Conservation (phyloP, 2,888 invertebrate species). For the Ctenicera cuprea region DNA sequence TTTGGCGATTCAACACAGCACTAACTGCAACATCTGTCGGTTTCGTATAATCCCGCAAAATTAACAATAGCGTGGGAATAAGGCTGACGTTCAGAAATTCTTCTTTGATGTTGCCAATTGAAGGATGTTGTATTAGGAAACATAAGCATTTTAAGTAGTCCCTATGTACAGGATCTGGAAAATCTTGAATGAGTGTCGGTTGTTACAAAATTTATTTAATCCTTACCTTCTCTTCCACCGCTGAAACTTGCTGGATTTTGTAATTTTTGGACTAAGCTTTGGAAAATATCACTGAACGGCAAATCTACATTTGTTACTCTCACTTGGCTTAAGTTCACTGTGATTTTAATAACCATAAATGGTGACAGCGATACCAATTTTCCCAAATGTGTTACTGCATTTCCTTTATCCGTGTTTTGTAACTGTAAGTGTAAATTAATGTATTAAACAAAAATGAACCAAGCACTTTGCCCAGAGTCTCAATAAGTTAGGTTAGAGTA, state of each 20-base stretch:
- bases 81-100: constrained; percentile 58
- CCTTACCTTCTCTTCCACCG: constrained; percentile 40
- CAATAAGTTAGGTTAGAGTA: too few relatives aligned
- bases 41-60: constrained; percentile 61
- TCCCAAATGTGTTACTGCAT: constrained; percentile 65
- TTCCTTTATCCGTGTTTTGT: constrained; percentile 65
- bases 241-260: constrained; percentile 37
- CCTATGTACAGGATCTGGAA: constrained; percentile 22
- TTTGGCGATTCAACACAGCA: constrained; percentile 7
- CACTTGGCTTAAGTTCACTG: constrained; percentile 66
- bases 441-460: too few relatives aligned
- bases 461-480: too few relatives aligned
- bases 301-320: constrained; percentile 66
- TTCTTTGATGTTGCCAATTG: not conserved
- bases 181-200: not conserved
- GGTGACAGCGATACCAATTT: constrained; percentile 65
- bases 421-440: constrained; percentile 58
- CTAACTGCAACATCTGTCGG: constrained; percentile 59
- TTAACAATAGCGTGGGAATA: constrained; percentile 62
- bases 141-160: constrained; percentile 68
- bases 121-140: constrained; percentile 64
- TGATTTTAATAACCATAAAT: constrained; percentile 66
- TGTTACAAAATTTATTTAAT: constrained; percentile 31
- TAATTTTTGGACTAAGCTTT: constrained; percentile 62
- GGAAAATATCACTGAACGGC: constrained; percentile 66